phyloP scores from a whole-genome alignment of 2,113 vertebrate species.

The Sebastes fasciatus region DNA sequence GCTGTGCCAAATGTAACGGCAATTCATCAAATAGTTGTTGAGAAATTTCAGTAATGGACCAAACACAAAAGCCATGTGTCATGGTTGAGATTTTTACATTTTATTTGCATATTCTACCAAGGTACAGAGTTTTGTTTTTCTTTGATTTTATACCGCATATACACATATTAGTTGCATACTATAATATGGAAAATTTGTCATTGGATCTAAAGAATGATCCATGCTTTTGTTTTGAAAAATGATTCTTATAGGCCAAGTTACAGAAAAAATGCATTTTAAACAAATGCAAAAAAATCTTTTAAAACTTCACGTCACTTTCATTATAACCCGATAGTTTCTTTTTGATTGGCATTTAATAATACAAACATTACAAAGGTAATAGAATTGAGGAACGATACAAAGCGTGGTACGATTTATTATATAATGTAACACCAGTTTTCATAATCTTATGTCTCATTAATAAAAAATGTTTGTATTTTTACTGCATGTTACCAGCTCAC shows the following conservation, averaged over 20 bases:
- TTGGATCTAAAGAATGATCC: background rate
- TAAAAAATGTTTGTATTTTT: background rate
- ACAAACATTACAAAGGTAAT: background rate
- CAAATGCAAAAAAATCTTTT: background rate
- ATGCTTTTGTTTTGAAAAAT: background rate
- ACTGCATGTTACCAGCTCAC: constrained; percentile 14
- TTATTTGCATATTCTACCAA: background rate
- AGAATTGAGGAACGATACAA: background rate
- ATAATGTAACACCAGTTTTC: background rate
- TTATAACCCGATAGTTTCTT: background rate
- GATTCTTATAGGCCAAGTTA: background rate
- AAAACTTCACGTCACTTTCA: background rate
- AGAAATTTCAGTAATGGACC: background rate
- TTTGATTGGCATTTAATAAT: background rate
- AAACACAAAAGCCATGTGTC: background rate
- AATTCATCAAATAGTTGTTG: background rate
- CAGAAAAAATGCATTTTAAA: background rate
- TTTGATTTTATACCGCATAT: background rate
- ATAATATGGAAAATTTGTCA: background rate
- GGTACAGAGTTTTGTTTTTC: background rate
- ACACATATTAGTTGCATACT: background rate
- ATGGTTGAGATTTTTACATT: background rate
- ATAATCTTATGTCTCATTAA: background rate
- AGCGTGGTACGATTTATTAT: background rate
- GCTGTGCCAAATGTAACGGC: background rate